phyloP scores from a whole-genome alignment of 2,888 invertebrate species.

The Dryobota labecula region DNA sequence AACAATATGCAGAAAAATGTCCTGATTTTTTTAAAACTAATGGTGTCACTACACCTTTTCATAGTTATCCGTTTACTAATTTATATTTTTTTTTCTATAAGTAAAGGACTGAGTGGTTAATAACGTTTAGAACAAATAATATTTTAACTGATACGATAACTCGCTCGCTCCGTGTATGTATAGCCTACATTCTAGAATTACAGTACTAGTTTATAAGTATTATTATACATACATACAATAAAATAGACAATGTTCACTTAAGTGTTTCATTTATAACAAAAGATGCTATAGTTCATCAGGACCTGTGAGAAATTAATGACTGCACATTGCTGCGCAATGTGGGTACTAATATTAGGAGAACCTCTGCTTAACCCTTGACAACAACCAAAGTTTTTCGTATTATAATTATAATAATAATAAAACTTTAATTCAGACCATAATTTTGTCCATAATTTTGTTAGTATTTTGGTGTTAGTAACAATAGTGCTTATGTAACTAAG shows the following conservation, averaged over 20 bases:
- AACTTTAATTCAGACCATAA: too few relatives aligned
- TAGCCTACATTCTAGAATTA: slow-evolving; percentile 78
- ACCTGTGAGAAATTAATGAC: too few relatives aligned
- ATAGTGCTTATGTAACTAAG: too few relatives aligned
- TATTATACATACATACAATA: slow-evolving; percentile 87
- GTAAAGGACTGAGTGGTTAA: slow-evolving; percentile 80
- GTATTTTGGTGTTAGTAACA: too few relatives aligned
- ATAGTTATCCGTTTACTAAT: slow-evolving; percentile 24
- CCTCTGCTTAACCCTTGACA: too few relatives aligned
- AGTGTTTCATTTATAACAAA: slow-evolving; percentile 77
- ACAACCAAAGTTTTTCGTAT: too few relatives aligned
- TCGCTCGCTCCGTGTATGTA: slow-evolving; percentile 74
- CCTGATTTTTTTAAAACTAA: slow-evolving; percentile 3
- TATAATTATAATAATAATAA: too few relatives aligned
- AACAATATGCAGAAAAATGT: slow-evolving; percentile 13
- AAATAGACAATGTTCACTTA: slow-evolving; percentile 88
- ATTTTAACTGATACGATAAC: slow-evolving; percentile 64
- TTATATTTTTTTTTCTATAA: slow-evolving; percentile 62
- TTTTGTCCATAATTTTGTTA: too few relatives aligned
- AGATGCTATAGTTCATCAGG: too few relatives aligned
- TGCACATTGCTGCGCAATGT: too few relatives aligned
- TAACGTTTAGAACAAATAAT: slow-evolving; percentile 66
- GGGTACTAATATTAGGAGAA: too few relatives aligned
- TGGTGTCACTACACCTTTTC: slow-evolving; percentile 24
- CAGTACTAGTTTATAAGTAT: slow-evolving; percentile 80